Evolutionary conservation across 2,113 vertebrate species (phyloP).

Genomic region (Hyperoodon ampullatus): DNA sequence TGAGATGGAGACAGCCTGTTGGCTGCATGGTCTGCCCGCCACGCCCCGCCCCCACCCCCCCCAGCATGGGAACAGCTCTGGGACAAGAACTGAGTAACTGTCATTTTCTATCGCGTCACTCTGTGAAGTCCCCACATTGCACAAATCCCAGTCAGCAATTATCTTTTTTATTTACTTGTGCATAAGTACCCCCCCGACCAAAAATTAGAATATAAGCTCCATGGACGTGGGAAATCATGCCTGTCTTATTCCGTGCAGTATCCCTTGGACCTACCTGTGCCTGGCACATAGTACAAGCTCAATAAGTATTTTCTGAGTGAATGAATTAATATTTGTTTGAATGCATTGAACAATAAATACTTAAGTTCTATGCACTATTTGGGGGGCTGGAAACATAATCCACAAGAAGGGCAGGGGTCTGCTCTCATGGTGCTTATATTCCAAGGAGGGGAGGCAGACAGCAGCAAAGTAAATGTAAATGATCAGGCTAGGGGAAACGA

Average conservation of each 20-base stretch:
- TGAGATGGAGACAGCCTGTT: background rate
- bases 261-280: background rate
- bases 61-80: background rate
- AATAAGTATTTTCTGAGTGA: background rate
- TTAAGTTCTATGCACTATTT: background rate
- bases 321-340: conserved; percentile 13
- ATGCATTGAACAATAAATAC: background rate
- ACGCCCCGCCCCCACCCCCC: too few species aligned
- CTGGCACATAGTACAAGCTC: background rate
- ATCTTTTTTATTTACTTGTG: background rate
- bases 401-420: background rate
- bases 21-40: background rate
- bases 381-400: background rate
- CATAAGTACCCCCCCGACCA: background rate
- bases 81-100: background rate
- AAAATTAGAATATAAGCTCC: background rate
- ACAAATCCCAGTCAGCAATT: background rate
- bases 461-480: background rate
- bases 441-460: background rate
- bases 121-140: background rate
- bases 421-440: background rate
- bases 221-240: background rate
- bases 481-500: background rate
- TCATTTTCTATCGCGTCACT: background rate
- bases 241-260: background rate